These are phyloP conservation scores for Pagrus major DNA, from an alignment of 2,113 vertebrate genomes.

Conservation along the genomic window DNA sequence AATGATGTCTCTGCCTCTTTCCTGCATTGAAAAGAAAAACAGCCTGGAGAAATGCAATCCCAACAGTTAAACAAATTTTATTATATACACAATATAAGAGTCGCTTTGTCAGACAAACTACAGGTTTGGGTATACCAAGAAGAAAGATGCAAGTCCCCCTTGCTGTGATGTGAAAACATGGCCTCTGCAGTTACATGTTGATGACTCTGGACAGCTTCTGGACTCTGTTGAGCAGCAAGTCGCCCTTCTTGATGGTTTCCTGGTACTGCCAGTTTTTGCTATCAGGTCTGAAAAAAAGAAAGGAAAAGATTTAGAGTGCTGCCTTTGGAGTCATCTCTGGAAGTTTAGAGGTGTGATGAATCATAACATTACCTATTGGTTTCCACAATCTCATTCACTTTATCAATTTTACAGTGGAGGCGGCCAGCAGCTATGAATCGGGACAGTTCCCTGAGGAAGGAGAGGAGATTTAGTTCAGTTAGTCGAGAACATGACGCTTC, in stretches of 20 bases:
- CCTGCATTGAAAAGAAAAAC: slow-evolving; percentile 5
- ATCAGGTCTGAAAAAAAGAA: slow-evolving; percentile 88
- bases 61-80: slow-evolving; percentile 80
- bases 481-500: neutral
- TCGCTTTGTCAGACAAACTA: slow-evolving; percentile 68
- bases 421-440: slow-evolving; percentile 97
- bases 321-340: neutral
- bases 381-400: slow-evolving; percentile 99
- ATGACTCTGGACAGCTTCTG: slow-evolving; percentile 98
- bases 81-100: slow-evolving; percentile 86
- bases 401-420: slow-evolving; percentile 99
- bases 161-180: slow-evolving; percentile 38
- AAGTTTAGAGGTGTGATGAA: neutral
- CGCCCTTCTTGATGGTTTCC: slow-evolving; percentile 99
- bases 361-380: slow-evolving; percentile 92
- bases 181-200: slow-evolving; percentile 89
- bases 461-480: neutral
- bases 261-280: slow-evolving; percentile 99
- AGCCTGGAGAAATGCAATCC: neutral
- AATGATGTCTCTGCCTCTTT: slow-evolving; percentile 78
- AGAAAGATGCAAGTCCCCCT: slow-evolving; percentile 44
- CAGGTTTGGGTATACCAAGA: slow-evolving; percentile 58
- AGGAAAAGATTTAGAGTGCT: neutral
- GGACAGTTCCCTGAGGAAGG: slow-evolving; percentile 91
- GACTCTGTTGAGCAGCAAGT: slow-evolving; percentile 97